Evolutionary conservation across 1,140 invertebrate species (phyloP), one percentile per base, ranked within the genome.

Genomic region (Drosophila mauritiana): DNA sequence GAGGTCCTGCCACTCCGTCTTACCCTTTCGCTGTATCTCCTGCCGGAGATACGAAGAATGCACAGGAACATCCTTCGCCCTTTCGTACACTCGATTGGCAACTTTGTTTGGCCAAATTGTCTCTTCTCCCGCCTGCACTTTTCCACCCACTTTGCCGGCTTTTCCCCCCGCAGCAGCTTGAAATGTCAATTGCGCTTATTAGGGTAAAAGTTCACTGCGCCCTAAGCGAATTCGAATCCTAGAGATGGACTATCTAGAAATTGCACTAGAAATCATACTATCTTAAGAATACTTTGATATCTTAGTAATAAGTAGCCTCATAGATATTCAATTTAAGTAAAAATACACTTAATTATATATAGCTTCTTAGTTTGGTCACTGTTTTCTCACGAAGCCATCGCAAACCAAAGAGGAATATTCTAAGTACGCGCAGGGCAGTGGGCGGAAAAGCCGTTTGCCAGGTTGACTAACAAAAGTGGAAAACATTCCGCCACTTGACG

Each of bases 161-260:
- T 7, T 51, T 22, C 46, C 37, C 27, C 17, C 20, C 42, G 10
- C 45, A 15, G 59, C 62, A 58, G 56, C 80, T 78, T 55, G 51
- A 70, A 83, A 78, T 83, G 80, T 83, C 80, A 83, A 83, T 75
- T 75, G 80, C 70, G 80, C 80, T 83, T 83, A 83, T 83, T 82
- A 82, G 37, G 69, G 79, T 45, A 78, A 83, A 74, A 78, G 80
- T 79, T 83, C 80, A 83, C 67, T 83, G 80, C 59, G 70, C 80
- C 49, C 39, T 46, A 58, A 75, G 59, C 45, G 45, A 37, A 37
- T 42, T 37, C 31, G 39, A 25, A 22, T 46, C 22, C 15, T 43
- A 48, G 49, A 73, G 49, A 55, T 73, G 70, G 31, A 12, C 15
- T 4, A 22, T 15, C 11, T 15, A 8, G 1, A 15, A 34, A 20